Percentiles rank a stretch among this genome's conserved stretches.
Conservation (phyloP, 2,888 invertebrate species). For the Fabriciana adippe region DNA sequence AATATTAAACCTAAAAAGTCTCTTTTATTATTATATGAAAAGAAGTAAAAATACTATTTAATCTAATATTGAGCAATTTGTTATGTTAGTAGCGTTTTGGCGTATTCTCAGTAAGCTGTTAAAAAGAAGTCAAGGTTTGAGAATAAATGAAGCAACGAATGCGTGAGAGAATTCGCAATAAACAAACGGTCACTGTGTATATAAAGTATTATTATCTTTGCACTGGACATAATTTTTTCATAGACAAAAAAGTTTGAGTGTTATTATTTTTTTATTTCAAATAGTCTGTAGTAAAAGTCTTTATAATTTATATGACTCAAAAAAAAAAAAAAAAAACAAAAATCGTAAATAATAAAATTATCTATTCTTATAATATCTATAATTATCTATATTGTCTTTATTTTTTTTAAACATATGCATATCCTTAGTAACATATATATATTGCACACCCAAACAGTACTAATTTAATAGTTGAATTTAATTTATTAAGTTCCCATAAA, state of each 20-base stretch:
- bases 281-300: too few relatives aligned
- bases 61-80: slow-evolving; percentile 32
- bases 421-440: too few relatives aligned
- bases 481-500: too few relatives aligned
- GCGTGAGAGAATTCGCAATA: slow-evolving; percentile 62
- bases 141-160: slow-evolving; percentile 52
- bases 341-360: too few relatives aligned
- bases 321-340: too few relatives aligned
- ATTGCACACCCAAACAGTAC: too few relatives aligned
- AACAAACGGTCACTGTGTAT: slow-evolving; percentile 26
- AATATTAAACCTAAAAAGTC: not conserved
- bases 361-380: too few relatives aligned
- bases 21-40: not conserved
- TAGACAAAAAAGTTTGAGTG: slow-evolving; percentile 16
- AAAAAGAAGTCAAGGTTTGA: slow-evolving; percentile 64
- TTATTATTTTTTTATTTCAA: too few relatives aligned
- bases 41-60: slow-evolving; percentile 1
- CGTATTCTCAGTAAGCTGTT: slow-evolving; percentile 52
- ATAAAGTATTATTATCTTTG: not conserved
- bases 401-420: too few relatives aligned
- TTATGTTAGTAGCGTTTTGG: slow-evolving; percentile 30
- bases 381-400: too few relatives aligned
- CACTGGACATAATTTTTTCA: slow-evolving; percentile 1
- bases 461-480: too few relatives aligned
- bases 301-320: too few relatives aligned